Evolutionary conservation across 2,113 vertebrate genomes (phyloP), one percentile per base, ranked within the genome.

Genomic region (Antennarius striatus): DNA sequence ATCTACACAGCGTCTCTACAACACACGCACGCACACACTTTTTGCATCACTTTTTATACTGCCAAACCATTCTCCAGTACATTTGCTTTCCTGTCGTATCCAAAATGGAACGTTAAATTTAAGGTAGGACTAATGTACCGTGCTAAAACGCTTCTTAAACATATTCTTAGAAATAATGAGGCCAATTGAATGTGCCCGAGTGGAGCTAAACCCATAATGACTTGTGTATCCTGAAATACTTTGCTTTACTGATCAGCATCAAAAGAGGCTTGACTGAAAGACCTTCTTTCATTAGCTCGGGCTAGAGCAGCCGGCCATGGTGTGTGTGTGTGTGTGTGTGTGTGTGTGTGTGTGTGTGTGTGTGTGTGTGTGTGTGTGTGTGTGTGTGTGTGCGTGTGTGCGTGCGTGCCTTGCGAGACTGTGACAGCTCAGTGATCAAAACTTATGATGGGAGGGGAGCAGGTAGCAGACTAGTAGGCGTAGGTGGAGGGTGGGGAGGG

Each of bases 351-450:
- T 56, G 51, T 77, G 49, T 51, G 63, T 63, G 59, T 22, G 28
- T 68, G 17, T 62, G 60, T 67, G 61, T 49, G 54, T 63, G 71
- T 55, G 68, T 56, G 68, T 68, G 58, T 48, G 53, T 51, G 56
- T 54, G 66, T 62, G 53, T 63, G 57, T 48, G 60, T 49, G 63
- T 57, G 65, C 57, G 64, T 45, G 40, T 17, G 55, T 54, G 61
- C 10, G 10, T 55, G 13, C 10, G 14, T 67, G 63, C 11, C 4
- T 63, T 68, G 61, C 60, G 90, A 81, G 72, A 79, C 81, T 91
- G 89, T 81, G 90, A 95, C 92, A 95, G 94, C 92, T 94, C 94
- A 96, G 71, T 94, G 95, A 97, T 98, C 95, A 96, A 96, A 88
- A 95, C 90, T 92, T 81, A 85, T 63, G 80, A 84, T 60, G 79